These are phyloP conservation scores for Drosophila ficusphila DNA, from an alignment of 1,140 invertebrate genomes.

Conservation along the genomic window DNA sequence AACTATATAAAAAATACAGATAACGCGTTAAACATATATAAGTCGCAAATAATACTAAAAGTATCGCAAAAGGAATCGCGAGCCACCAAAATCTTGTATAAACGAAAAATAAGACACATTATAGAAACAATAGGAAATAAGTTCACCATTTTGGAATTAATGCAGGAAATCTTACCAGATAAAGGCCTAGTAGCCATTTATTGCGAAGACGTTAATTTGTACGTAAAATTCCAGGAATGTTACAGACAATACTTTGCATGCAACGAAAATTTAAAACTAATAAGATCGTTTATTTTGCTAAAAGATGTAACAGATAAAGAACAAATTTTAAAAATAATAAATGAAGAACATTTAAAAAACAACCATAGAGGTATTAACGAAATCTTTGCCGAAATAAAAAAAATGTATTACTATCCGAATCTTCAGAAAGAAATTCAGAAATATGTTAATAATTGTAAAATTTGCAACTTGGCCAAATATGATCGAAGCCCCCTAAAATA, in stretches of 20 bases:
- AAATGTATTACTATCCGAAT: constrained; percentile 5
- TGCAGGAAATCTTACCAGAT: constrained; percentile 2
- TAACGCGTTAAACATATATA: too few relatives aligned
- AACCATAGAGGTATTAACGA: constrained; percentile 5
- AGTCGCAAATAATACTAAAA: too few relatives aligned
- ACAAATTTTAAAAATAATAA: constrained; percentile 10
- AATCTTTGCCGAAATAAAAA: neutral
- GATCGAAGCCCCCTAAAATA: constrained; percentile 3
- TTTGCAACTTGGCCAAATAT: constrained; percentile 1
- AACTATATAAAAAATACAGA: too few relatives aligned
- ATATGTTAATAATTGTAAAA: constrained; percentile 7
- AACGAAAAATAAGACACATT: neutral
- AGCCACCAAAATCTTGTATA: constrained; percentile 1
- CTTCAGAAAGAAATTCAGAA: constrained; percentile 5
- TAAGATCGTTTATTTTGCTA: constrained; percentile 1
- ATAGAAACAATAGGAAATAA: constrained; percentile 8
- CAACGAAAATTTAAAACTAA: constrained; percentile 10
- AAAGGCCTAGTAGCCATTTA: constrained; percentile 5
- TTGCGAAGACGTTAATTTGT: neutral
- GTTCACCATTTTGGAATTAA: neutral
- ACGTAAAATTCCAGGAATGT: constrained; percentile 6
- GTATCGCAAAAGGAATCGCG: too few relatives aligned
- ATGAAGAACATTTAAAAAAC: constrained; percentile 7
- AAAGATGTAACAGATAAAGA: constrained; percentile 8
- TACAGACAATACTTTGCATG: constrained; percentile 13